Conservation (phyloP, 2,888 invertebrate genomes). For the Monopis laevigella region DNA sequence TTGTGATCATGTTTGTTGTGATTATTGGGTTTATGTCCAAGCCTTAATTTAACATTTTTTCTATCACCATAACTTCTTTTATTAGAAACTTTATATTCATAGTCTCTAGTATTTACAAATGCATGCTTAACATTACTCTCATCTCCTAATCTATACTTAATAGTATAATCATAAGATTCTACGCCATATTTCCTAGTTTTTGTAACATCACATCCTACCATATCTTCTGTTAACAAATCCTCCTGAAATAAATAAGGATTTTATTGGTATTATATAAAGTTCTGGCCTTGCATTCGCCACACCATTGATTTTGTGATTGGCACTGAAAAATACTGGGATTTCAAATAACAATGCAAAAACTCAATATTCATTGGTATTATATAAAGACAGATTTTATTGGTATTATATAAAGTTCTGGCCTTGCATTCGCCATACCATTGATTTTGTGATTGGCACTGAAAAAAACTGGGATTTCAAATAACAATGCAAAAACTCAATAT, state of each 20-base stretch:
- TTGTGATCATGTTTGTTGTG: conserved; percentile 53
- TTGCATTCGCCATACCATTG: too few relatives aligned
- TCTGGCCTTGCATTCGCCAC: too few relatives aligned
- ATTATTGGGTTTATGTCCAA: conserved; percentile 57
- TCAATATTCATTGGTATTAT: too few relatives aligned
- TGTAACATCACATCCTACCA: conserved; percentile 81
- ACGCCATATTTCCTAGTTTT: conserved; percentile 72
- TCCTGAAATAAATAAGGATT: conserved; percentile 68
- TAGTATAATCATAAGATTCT: conserved; percentile 80
- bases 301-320: too few relatives aligned
- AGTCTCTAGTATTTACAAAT: conserved; percentile 36
- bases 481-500: too few relatives aligned
- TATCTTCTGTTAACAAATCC: conserved; percentile 80
- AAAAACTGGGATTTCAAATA: too few relatives aligned
- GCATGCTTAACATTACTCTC: conserved; percentile 44
- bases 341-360: too few relatives aligned
- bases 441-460: too few relatives aligned
- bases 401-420: neutral
- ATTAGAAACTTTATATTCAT: conserved; percentile 41
- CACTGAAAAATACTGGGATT: too few relatives aligned
- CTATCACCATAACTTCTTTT: conserved; percentile 70
- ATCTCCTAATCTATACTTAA: conserved; percentile 70
- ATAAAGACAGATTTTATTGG: conserved; percentile 19
- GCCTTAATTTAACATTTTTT: conserved; percentile 64
- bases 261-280: neutral